Base-by-base conservation (phyloP, 2,888 invertebrate species). In the Acleris sparsana region DNA sequence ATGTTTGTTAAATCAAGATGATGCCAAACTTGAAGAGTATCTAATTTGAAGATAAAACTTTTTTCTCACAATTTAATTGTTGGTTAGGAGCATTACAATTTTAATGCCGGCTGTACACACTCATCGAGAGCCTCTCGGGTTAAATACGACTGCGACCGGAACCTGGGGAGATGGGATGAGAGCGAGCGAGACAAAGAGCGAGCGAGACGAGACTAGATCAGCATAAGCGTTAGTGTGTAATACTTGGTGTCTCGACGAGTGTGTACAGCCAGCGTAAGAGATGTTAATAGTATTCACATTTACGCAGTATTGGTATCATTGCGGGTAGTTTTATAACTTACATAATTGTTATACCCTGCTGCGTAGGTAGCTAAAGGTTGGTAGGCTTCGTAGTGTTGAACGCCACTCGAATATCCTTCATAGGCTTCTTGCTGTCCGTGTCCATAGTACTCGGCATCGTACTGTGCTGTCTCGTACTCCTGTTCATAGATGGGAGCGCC, bases 351-450 rank as follows among this genome's bases (percentile, higher is more conserved):
- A 53, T 68, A 72, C 7, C 59, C 55, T 2, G 71, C 63, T 5
- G 71, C 71, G 18, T 72, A 72, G 9, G 68, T 62, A n/a, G 71
- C 70, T 33, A 72, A 55, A 25, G 71, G 71, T 48, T 70, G 56
- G 59, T 69, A 69, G 11, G 58, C 25, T 6, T 29, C 62, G 53
- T 71, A 65, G 17, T 53, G 53, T 16, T 68, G 60, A 11, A 48
- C 53, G n/a, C 60, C 64, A 3, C 25, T 29, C 13, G 53, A 44
- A 48, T 60, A 65, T 11, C 11, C 63, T 44, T 43, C 51, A 20
- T 65, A 57, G 4, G 52, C 60, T 7, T 59, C 53, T 20, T 57
- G 49, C 48, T 66, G 62, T 33, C 49, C 66, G 7, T 66, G 51
- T 13, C 39, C 39, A 18, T 69, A 53, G 49, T 62, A 33, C 18